A percentile compares a stretch with the other conserved stretches of the same genome.
Conservation (phyloP, 2,797 vertebrate species). For the Anguilla marmorata region DNA sequence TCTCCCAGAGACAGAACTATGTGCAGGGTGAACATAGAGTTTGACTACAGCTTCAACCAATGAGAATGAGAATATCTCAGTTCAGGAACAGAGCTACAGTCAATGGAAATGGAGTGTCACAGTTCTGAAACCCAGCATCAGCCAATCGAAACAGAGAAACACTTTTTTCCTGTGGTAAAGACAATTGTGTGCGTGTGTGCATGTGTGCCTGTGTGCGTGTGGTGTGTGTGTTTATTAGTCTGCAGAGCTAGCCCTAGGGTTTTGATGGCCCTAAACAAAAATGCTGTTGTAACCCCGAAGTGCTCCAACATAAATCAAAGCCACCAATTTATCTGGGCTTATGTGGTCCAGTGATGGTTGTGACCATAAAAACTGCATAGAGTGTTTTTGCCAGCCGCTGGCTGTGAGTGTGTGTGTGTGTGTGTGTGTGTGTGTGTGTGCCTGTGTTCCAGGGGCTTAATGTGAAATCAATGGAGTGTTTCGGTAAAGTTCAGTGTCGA, state of each 20-base stretch:
- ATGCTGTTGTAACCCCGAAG: no score
- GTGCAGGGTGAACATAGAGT: background rate
- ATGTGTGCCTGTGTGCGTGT: constrained; percentile 19
- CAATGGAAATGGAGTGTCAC: no score
- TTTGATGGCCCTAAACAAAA: no score
- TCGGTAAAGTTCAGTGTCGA: background rate
- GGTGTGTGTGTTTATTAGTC: constrained; percentile 27
- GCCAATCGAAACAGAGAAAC: background rate
- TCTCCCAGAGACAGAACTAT: background rate
- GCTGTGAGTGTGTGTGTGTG: background rate
- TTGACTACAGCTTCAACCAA: no score
- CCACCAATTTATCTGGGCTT: no score
- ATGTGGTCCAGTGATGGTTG: no score
- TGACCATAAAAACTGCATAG: no score
- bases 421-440: constrained; percentile 8
- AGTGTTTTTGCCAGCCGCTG: no score
- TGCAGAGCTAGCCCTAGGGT: no score
- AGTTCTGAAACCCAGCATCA: background rate
- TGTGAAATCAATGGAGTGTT: background rate
- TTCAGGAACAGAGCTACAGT: background rate
- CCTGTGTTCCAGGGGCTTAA: background rate
- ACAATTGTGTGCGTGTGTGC: background rate
- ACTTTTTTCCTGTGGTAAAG: background rate
- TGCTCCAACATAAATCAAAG: no score
- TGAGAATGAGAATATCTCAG: no score